Evolutionary conservation across 2,888 invertebrate species (phyloP).

Genomic region (Tuberolachnus salignus): DNA sequence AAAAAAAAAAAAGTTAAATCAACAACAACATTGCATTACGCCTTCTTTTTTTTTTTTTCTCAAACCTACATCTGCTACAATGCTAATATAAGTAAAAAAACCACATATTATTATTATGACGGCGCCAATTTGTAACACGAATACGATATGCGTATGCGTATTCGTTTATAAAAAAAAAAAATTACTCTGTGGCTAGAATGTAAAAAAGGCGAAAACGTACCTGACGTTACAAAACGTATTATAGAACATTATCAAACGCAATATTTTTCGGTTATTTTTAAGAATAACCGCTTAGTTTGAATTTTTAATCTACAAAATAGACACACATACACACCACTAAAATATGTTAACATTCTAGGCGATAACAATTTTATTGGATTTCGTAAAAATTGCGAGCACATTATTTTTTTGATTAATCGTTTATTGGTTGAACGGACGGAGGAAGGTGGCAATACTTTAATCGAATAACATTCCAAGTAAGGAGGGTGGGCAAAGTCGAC

Average conservation of each 20-base stretch:
- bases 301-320: no score
- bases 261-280: no score
- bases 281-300: no score
- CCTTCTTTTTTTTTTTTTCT: conserved; percentile 26
- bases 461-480: no score
- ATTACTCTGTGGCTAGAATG: background rate
- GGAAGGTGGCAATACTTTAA: no score
- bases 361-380: background rate
- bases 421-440: no score
- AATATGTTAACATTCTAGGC: no score
- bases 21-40: conserved; percentile 33
- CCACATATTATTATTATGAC: background rate
- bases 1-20: conserved; percentile 30
- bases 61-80: conserved; percentile 37
- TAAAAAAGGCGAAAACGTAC: background rate
- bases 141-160: background rate
- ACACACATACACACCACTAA: no score
- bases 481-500: no score
- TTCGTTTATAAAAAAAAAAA: background rate
- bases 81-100: conserved; percentile 30
- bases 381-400: background rate
- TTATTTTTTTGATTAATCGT: background rate
- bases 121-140: background rate
- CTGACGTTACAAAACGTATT: no score
- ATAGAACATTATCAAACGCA: no score